Conservation (phyloP, 2,888 invertebrate species). For the Neuroscelio doddi region DNA sequence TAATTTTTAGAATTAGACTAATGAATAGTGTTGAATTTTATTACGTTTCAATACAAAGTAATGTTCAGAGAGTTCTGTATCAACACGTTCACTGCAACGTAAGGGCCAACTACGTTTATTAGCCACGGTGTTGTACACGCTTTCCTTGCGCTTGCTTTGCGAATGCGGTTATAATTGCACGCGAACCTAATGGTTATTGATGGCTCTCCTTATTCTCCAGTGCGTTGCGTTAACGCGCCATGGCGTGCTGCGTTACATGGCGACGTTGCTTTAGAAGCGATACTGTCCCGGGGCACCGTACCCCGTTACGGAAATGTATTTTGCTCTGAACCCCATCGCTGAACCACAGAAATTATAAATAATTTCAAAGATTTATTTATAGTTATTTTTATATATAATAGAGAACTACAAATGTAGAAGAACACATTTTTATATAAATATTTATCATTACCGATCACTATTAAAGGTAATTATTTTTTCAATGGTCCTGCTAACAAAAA, state of each 20-base stretch:
- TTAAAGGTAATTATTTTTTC: too few relatives aligned
- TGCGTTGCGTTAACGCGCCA: slow-evolving; percentile 46
- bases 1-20: neutral
- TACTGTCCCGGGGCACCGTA: slow-evolving; percentile 60
- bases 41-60: neutral
- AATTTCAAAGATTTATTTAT: too few relatives aligned
- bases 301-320: slow-evolving; percentile 51
- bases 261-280: slow-evolving; percentile 60
- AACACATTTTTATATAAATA: too few relatives aligned
- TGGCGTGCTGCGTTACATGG: slow-evolving; percentile 52
- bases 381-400: too few relatives aligned
- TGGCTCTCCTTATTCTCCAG: slow-evolving; percentile 57
- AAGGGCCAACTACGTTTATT: slow-evolving; percentile 14
- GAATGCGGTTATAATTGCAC: slow-evolving; percentile 67
- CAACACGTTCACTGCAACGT: slow-evolving; percentile 26
- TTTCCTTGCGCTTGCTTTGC: slow-evolving; percentile 50
- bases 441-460: too few relatives aligned
- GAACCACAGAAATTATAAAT: too few relatives aligned
- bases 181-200: slow-evolving; percentile 68
- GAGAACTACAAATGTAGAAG: too few relatives aligned
- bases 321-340: slow-evolving; percentile 17
- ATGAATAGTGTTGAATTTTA: neutral
- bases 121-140: slow-evolving; percentile 21
- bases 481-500: too few relatives aligned
- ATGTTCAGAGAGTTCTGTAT: slow-evolving; percentile 4